Percentiles rank a stretch among this genome's conserved stretches.
phyloP scores from a whole-genome alignment of 35 echinoderm and acorn worm species.

The Heliocidaris erythrogramma region DNA sequence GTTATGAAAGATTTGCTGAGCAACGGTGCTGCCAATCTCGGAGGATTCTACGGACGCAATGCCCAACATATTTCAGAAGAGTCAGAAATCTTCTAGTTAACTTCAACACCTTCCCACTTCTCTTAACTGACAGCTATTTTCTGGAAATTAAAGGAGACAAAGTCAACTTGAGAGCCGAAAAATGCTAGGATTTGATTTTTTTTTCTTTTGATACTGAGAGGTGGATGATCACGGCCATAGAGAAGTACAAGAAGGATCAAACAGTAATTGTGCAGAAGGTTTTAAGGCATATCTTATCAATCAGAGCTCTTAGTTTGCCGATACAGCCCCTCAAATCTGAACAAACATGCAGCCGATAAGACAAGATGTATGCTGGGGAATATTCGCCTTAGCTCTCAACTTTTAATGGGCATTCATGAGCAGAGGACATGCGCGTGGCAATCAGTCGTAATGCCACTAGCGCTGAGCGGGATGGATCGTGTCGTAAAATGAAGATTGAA shows the following conservation, averaged over 20 bases:
- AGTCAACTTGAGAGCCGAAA: not conserved
- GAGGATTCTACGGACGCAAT: not conserved
- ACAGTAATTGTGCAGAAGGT: conserved; percentile 33
- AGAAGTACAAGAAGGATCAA: conserved; percentile 20
- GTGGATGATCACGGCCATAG: not conserved
- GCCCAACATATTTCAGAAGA: not conserved
- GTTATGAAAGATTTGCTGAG: conserved; percentile 48
- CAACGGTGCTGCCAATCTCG: conserved; percentile 34
- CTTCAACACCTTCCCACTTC: not conserved
- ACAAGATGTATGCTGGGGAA: conserved; percentile 40
- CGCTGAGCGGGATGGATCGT: not conserved
- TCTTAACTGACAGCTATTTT: not conserved
- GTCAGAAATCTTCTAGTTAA: conserved; percentile 33
- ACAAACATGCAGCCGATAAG: conserved; percentile 45
- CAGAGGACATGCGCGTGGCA: conserved; percentile 18
- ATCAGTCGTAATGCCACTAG: conserved; percentile 45
- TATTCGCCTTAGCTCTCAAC: conserved; percentile 5
- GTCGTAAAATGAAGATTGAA: conserved; percentile 38
- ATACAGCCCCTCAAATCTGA: conserved; percentile 51
- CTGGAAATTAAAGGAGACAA: conserved; percentile 1
- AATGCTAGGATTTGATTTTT: not conserved
- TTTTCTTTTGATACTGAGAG: not conserved
- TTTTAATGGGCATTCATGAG: conserved; percentile 51
- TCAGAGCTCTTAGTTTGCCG: conserved; percentile 27
- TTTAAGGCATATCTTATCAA: conserved; percentile 48